Base-by-base conservation (phyloP, 2,113 vertebrate species). In the Crocuta crocuta region DNA sequence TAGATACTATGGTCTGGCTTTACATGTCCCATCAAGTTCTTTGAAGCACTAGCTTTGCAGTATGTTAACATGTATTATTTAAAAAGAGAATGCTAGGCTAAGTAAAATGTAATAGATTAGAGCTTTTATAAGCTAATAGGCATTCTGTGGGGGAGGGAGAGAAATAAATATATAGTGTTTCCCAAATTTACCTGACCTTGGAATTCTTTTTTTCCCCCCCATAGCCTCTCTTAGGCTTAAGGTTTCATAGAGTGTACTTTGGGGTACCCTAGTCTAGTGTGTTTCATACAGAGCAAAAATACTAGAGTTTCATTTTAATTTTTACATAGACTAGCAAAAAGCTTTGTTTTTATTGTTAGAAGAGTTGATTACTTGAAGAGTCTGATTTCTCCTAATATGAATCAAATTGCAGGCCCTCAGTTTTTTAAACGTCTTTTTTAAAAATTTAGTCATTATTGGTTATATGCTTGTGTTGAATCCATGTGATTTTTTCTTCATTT, bases 221-320 rank as follows among this genome's bases (percentile, higher is more conserved):
- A 61, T 50, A 95, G 24, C 6, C 28, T 94, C 26, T 89, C 39
- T 79, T 90, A 21, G 76, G n/a, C 50, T 16, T 26, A 65, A 0
- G 10, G 16, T 97, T 96, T 89, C 31, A 28, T 80, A 35, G 33
- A 73, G 45, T 48, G 39, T 91, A 9, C n/a, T 81, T 97, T 83
- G 85, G 53, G 48, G 65, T 85, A 45, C 3, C 24, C 28, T 89
- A 93, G 48, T 89, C 8, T 91, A 91, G 43, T 89, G 6, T 91
- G 39, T 92, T 86, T 95, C 63, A 66, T 65, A 39, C 31, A 95
- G 68, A 94, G 53, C 63, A 97, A 68, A 82, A 86, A 61, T 76
- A 43, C 53, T 92, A 73, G n/a, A 91, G 66, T 91, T 93, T 53
- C 15, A 78, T 91, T 93, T 95, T 95, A 85, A 96, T 85, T 91